Base-by-base conservation (phyloP, 2,888 invertebrate genomes). In the Pseudococcus viburni region DNA sequence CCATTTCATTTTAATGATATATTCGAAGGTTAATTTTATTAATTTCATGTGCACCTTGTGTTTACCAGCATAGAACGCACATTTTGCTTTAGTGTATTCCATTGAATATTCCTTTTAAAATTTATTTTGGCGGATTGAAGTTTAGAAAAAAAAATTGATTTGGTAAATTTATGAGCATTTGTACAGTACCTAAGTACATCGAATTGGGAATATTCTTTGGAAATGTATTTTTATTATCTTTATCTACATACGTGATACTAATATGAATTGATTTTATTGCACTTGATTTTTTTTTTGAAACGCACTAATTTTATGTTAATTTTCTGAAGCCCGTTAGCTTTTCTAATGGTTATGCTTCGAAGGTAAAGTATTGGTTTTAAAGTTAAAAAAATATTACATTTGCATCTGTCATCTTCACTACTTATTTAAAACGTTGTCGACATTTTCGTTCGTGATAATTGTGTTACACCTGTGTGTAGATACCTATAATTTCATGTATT, bases 341-440 rank as follows among this genome's bases (percentile, higher is more conserved):
- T 96, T 93, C 96, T 97, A 94, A 96, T 97, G 96, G 96, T 96
- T 94, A 95, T 97, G 92, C 94, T 97, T 92, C 95, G 96, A 95
- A 97, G 97, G 97, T 97, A 97, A 96, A 94, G 93, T 93, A 88
- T 68, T 68, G 51, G 46, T 85, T 88, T 85, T 85, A 42, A 84
- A 19, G 55, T 55, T 64, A 42, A 42, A 22, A 42, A 64, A 64
- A 84, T 84, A 84, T 11, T 84, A 55, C 51, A 48, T 84, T 84
- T 51, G 15, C 42, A 51, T 84, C 48, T 19, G 33, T 77, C 33
- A 77, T 39, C 26, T 17, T 26, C 77, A 42, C 77, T 12, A 77
- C n/a, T 17, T 39, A 77, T 39, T 17, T 77, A 77, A 42, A 77
- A 42, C 39, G 77, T 15, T n/a, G 4, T 73, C 12, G 22, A 73